Evolutionary conservation across 2,888 invertebrate species (phyloP).

Genomic region (Sminthurinus aureus): DNA sequence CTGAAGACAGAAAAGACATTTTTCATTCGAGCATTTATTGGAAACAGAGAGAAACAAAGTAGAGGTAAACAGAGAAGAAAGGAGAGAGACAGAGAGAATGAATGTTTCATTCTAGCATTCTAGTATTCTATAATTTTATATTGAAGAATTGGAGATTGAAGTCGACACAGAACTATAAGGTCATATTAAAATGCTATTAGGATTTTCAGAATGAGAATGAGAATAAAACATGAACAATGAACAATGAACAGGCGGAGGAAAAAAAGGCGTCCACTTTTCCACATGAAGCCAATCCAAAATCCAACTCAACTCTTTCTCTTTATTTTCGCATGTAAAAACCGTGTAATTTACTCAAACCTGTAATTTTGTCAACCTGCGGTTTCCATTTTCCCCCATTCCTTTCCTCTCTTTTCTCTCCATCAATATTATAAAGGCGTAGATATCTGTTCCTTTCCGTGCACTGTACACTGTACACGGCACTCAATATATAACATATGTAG

Average conservation of each 20-base stretch:
- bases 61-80: background rate
- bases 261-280: conserved; percentile 48
- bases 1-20: background rate
- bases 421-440: background rate
- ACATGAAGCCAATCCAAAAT: conserved; percentile 42
- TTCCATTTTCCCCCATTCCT: conserved; percentile 4
- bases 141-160: background rate
- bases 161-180: conserved; percentile 33
- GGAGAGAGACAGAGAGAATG: no score
- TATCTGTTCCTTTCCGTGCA: no score
- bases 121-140: no score
- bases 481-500: no score
- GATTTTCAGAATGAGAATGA: conserved; percentile 31
- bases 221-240: conserved; percentile 23
- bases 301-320: conserved; percentile 41
- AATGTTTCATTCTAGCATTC: conserved; percentile 17
- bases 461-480: background rate
- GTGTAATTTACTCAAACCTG: conserved; percentile 46
- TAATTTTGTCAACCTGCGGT: conserved; percentile 42
- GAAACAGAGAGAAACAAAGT: background rate
- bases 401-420: background rate
- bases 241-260: conserved; percentile 29
- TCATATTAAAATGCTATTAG: conserved; percentile 60
- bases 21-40: conserved; percentile 17
- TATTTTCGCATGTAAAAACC: conserved; percentile 46